Evolutionary conservation across 2,888 invertebrate species (phyloP), one percentile per base, ranked within the genome.

Genomic region (Amphipoea lucens): DNA sequence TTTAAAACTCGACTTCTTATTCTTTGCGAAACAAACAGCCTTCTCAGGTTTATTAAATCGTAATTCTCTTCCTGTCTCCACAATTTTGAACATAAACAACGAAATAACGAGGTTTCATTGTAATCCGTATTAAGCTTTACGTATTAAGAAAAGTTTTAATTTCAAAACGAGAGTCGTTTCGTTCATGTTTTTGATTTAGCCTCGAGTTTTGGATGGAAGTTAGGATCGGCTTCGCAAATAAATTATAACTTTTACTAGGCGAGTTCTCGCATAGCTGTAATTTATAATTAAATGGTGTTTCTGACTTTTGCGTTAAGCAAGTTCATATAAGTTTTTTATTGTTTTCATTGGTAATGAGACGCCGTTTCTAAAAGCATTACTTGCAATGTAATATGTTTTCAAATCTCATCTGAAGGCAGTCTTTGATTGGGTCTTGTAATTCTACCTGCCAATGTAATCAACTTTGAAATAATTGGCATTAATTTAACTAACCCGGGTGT

Each of bases 161-260:
- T 91, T 91, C 89, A 77, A 87, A 91, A 91, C 89, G 90, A 92
- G 90, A 87, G 91, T 91, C 89, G 91, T 91, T 91, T 89, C 81
- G 79, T 76, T 82, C 63, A 84, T 90, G 90, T 92, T 92, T 92
- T 88, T 87, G 87, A 89, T 88, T 85, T 87, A 77, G 74, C 48
- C 77, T 83, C 85, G 83, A 89, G 84, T 86, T 91, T 82, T 60
- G 71, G 81, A 88, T 88, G 54, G 85, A 89, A 90, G 89, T 90
- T 87, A 65, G 80, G 82, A 89, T 84, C 79, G 75, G 85, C 67
- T 86, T 80, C 57, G 51, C 71, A 89, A 90, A 89, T 91, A 87
- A 89, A 92, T 91, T 90, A 90, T 84, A 90, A 89, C 86, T 89
- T 87, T 81, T 74, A 29, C 60, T 42, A 68, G n/a, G 60, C 45